Evolutionary conservation across 2,113 vertebrate genomes (phyloP).

Genomic region (Geothlypis trichas): DNA sequence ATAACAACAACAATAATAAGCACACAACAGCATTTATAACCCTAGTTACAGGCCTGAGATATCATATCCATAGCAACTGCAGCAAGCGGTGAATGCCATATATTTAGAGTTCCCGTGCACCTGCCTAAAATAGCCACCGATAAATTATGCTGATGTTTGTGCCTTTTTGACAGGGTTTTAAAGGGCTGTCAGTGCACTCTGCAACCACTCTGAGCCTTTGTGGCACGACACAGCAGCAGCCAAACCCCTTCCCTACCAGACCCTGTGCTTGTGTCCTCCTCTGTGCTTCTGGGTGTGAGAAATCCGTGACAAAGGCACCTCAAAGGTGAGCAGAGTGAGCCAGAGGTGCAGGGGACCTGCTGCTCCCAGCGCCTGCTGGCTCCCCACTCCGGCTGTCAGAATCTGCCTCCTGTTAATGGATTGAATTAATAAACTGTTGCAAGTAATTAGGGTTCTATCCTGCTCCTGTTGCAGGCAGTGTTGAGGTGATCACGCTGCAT

Average conservation of each 20-base stretch:
- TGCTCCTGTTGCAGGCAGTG: not conserved
- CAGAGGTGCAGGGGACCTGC: not conserved
- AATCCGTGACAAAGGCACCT: not conserved
- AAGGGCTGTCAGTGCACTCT: not conserved
- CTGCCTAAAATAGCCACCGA: conserved; percentile 61
- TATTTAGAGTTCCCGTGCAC: conserved; percentile 64
- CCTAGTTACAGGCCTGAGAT: conserved; percentile 55
- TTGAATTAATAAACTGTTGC: conserved; percentile 18
- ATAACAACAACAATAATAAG: conserved; percentile 62
- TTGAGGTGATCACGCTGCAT: not conserved
- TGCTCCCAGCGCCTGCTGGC: not conserved
- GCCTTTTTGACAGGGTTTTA: not conserved
- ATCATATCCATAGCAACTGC: conserved; percentile 69
- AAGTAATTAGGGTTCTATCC: not conserved
- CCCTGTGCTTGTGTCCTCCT: not conserved
- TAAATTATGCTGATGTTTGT: conserved; percentile 60
- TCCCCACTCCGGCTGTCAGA: not conserved
- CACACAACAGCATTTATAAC: conserved; percentile 60
- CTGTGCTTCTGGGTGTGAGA: not conserved
- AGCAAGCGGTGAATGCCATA: conserved; percentile 41
- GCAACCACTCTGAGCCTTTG: not conserved
- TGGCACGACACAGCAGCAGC: accelerated
- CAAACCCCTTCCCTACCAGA: not conserved
- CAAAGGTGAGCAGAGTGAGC: not conserved
- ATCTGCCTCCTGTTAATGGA: not conserved